Conservation (phyloP, 2,888 invertebrate species). For the Macroteleia sp. region DNA sequence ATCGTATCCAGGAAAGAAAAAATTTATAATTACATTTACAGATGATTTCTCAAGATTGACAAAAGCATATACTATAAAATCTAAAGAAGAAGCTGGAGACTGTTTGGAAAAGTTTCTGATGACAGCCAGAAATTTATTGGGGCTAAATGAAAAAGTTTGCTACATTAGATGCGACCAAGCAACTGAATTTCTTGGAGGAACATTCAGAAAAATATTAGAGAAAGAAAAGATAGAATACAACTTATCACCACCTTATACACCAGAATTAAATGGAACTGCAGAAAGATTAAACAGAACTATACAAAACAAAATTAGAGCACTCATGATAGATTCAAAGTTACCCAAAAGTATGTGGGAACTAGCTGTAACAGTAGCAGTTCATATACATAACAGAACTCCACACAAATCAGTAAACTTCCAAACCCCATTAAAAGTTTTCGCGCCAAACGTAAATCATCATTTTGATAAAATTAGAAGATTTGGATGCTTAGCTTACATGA, state of each 20-base stretch:
- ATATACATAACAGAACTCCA: too few species aligned
- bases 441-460: too few species aligned
- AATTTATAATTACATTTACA: conserved; percentile 53
- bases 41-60: conserved; percentile 65
- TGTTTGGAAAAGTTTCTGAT: conserved; percentile 64
- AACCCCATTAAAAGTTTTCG: too few species aligned
- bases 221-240: conserved; percentile 44
- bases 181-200: conserved; percentile 63
- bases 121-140: conserved; percentile 63
- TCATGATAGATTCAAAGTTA: too few species aligned
- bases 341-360: too few species aligned
- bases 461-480: too few species aligned
- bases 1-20: conserved; percentile 52
- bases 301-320: too few species aligned
- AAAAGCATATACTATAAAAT: conserved; percentile 56
- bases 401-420: too few species aligned
- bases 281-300: too few species aligned
- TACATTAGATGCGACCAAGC: conserved; percentile 59
- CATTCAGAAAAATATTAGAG: conserved; percentile 56
- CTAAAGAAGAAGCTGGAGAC: conserved; percentile 66
- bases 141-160: conserved; percentile 63
- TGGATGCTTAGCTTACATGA: too few species aligned
- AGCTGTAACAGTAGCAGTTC: too few species aligned
- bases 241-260: conserved; percentile 46
- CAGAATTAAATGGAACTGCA: conserved; percentile 42